phyloP scores from a whole-genome alignment of 1,140 invertebrate species.

The Galleria mellonella region DNA sequence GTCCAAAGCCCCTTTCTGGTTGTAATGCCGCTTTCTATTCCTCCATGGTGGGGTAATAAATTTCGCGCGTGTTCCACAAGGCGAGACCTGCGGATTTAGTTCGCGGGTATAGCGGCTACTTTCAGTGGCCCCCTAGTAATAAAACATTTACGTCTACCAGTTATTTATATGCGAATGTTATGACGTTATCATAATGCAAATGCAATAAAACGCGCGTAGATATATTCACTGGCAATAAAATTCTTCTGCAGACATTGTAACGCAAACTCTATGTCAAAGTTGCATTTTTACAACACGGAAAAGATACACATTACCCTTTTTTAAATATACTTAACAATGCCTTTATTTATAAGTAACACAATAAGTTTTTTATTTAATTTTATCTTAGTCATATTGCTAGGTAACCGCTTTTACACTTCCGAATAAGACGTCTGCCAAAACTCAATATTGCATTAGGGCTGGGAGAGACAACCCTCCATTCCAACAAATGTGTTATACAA shows the following conservation, averaged over 20 bases:
- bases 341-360: too few relatives aligned
- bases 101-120: conserved; percentile 12
- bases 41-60: conserved; percentile 16
- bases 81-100: conserved; percentile 20
- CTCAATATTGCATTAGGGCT: conserved; percentile 20
- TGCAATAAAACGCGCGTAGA: conserved; percentile 35
- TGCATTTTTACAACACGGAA: background rate
- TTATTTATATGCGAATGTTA: conserved; percentile 40
- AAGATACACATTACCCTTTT: too few relatives aligned
- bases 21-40: conserved; percentile 18
- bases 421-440: conserved; percentile 19
- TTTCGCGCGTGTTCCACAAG: conserved; percentile 12
- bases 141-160: conserved; percentile 37
- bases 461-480: conserved; percentile 24
- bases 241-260: conserved; percentile 9
- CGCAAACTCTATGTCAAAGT: background rate
- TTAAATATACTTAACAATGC: too few relatives aligned
- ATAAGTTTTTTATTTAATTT: too few relatives aligned
- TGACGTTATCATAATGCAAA: conserved; percentile 42
- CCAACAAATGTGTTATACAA: conserved; percentile 1
- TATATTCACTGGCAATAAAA: conserved; percentile 33
- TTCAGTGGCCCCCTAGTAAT: conserved; percentile 14
- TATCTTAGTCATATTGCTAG: too few relatives aligned
- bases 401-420: too few relatives aligned
- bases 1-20: conserved; percentile 15